phyloP scores from a whole-genome alignment of 2,888 invertebrate genomes.

The Ennomos quercinarius region DNA sequence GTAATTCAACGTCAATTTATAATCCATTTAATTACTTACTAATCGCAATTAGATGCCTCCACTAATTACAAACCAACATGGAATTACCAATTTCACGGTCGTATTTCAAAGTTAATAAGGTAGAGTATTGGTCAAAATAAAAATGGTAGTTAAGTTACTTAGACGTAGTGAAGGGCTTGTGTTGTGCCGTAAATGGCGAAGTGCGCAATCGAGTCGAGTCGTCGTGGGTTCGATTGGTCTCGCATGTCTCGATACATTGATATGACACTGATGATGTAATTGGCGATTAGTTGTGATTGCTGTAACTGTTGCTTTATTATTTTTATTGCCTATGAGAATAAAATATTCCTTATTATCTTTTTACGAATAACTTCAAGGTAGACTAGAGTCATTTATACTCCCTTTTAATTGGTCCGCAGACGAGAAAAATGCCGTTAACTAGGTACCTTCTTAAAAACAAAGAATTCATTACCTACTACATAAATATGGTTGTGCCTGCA shows the following conservation, averaged over 20 bases:
- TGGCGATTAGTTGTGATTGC: conserved; percentile 47
- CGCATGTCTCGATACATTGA: conserved; percentile 61
- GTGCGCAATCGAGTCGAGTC: conserved; percentile 41
- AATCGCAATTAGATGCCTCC: conserved; percentile 31
- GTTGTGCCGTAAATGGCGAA: conserved; percentile 44
- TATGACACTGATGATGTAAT: conserved; percentile 72
- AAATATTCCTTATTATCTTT: no score
- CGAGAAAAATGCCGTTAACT: no score
- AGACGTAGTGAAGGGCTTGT: conserved; percentile 22
- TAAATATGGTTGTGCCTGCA: no score
- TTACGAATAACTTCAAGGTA: no score
- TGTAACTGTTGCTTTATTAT: conserved; percentile 9
- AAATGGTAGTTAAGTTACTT: conserved; percentile 1
- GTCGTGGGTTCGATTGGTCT: conserved; percentile 69
- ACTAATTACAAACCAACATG: conserved; percentile 1
- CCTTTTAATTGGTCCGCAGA: no score
- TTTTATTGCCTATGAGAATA: not conserved
- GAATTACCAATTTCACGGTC: not conserved
- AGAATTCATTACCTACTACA: no score
- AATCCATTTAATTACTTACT: conserved; percentile 55
- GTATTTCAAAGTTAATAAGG: not conserved
- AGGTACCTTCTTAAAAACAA: no score
- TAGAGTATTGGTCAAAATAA: conserved; percentile 6
- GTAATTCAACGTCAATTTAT: conserved; percentile 48
- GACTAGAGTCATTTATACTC: no score